These are phyloP conservation scores for Sebastiscus tertius DNA, from an alignment of 2,797 vertebrate genomes.

Conservation along the genomic window DNA sequence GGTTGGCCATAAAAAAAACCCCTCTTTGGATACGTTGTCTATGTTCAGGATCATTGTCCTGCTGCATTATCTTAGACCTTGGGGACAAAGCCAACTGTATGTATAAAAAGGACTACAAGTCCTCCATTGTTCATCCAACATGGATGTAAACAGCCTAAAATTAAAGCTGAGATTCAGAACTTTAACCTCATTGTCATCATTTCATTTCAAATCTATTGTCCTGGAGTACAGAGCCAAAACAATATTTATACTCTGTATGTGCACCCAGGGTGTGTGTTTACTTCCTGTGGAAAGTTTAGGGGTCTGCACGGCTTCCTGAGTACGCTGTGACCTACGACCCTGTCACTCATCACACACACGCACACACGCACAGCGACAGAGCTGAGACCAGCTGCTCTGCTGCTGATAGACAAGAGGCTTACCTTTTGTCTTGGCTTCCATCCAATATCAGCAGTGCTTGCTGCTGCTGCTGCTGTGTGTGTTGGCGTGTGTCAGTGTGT, in stretches of 20 bases:
- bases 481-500: neutral
- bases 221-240: conserved; percentile 5
- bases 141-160: neutral
- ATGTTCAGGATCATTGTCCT: neutral
- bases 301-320: conserved; percentile 60
- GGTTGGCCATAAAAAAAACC: neutral
- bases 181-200: neutral
- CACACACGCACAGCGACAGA: neutral
- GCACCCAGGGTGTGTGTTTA: conserved; percentile 18
- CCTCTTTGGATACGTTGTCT: neutral
- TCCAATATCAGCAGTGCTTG: conserved; percentile 4
- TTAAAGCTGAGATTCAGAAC: neutral
- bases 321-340: conserved; percentile 43
- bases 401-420: conserved; percentile 51
- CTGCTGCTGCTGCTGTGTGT: neutral
- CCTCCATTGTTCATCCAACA: neutral
- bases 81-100: too few species aligned
- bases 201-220: conserved; percentile 13
- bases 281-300: conserved; percentile 65
- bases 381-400: conserved; percentile 38
- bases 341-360: conserved; percentile 49
- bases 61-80: neutral
- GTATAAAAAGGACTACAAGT: neutral
- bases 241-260: conserved; percentile 8
- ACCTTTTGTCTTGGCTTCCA: conserved; percentile 38